Base-by-base conservation (phyloP, 2,797 vertebrate species). In the Mionectes olivaceus region DNA sequence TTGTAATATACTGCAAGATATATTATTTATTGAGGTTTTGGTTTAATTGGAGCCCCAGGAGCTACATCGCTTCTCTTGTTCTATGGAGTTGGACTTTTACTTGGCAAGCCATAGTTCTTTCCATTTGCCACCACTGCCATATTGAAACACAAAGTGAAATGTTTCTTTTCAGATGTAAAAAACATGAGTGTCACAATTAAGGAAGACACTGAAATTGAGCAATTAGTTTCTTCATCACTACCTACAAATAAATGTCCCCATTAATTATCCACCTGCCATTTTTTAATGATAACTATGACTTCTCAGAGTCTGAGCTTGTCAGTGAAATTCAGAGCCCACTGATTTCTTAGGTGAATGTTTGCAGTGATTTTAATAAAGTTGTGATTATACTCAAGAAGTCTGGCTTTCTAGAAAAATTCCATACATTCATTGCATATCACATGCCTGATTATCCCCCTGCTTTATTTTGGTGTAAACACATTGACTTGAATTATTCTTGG, bases 161-260 rank as follows among this genome's bases (percentile, higher is more conserved):
- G 1, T 19, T 44, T 70, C 39, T 50, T 57, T 60, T 21, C 27
- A 27, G 30, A 15, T 61, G 22, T 76, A 52, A 63, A 39, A 63
- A 27, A 0, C 2, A 1, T 1, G 11, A 70, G 3, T 17, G 33
- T 27, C 25, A 16, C 4, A 30, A 60, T 39, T 50, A 32, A 78
- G 35, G 53, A 41, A 71, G 43, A 14, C 14, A 44, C 2, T 18
- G 35, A 44, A 50, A 59, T 2, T 4, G 2, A 12, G 6, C 17
- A 37, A 7, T 43, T 19, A 4, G 0, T 41, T 65, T 80, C 47
- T 85, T 57, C 24, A 25, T 13, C 21, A 5, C 35, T 56, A n/a
- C 33, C 17, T 76, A 18, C 25, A 70, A 59, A 43, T 0, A 8
- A 56, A 15, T 6, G 7, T 39, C 37, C 46, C 30, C 5, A 19